These are phyloP conservation scores for Dicyrtoma fusca DNA, from an alignment of 2,888 invertebrate genomes.

Conservation along the genomic window DNA sequence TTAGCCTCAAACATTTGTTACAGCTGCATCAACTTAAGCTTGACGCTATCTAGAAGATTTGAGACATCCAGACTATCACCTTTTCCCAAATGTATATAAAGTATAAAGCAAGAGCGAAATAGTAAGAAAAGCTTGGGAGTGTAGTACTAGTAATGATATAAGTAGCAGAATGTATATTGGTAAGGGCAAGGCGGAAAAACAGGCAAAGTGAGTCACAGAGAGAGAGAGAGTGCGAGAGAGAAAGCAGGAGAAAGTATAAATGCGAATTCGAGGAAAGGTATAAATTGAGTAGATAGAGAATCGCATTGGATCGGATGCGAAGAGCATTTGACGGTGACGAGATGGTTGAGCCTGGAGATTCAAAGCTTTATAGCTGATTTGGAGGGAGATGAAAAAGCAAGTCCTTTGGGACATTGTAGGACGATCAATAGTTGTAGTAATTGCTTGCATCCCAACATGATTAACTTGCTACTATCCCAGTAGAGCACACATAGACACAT, in stretches of 20 bases:
- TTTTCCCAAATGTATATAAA: background rate
- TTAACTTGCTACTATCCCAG: conserved; percentile 47
- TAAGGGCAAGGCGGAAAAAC: background rate
- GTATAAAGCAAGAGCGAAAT: background rate
- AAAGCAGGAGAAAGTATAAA: conserved; percentile 33
- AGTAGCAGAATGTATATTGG: no score
- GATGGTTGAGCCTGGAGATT: conserved; percentile 24
- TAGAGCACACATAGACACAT: conserved; percentile 7
- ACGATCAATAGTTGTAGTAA: conserved; percentile 52
- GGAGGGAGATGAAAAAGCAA: conserved; percentile 41
- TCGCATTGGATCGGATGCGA: no score
- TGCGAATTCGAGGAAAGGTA: background rate
- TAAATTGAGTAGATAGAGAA: background rate
- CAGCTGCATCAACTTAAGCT: no score
- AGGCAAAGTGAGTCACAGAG: no score
- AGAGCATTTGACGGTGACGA: background rate
- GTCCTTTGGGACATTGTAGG: conserved; percentile 27
- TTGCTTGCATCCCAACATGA: conserved; percentile 54
- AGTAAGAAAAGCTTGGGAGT: background rate
- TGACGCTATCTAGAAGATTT: no score
- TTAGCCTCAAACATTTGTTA: background rate
- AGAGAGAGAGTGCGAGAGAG: background rate
- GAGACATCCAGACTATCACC: no score
- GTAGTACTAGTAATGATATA: background rate
- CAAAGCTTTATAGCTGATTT: conserved; percentile 37